These are phyloP conservation scores for Parus major DNA, from an alignment of 2,113 vertebrate species.

Conservation along the genomic window DNA sequence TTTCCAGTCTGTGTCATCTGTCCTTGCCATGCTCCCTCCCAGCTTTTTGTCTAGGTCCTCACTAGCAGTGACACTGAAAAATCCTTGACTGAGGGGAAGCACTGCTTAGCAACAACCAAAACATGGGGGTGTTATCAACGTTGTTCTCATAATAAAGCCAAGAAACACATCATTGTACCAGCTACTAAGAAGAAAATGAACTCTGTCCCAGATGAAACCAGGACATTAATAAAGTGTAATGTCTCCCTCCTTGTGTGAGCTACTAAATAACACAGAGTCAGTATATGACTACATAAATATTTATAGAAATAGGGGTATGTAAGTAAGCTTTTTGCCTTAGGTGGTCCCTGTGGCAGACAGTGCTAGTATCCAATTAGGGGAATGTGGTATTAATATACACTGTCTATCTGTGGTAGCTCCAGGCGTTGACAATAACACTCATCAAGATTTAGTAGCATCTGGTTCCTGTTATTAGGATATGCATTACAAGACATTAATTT, in stretches of 20 bases:
- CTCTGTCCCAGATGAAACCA: neutral
- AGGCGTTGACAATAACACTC: neutral
- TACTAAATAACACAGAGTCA: neutral
- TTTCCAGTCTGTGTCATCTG: neutral
- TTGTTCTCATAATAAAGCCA: neutral
- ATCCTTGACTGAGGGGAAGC: neutral
- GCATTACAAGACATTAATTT: slow-evolving; percentile 1
- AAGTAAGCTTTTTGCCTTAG: slow-evolving; percentile 18
- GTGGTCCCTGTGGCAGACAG: neutral
- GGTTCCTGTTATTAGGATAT: slow-evolving; percentile 6
- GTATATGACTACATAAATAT: neutral
- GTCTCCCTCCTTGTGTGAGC: neutral
- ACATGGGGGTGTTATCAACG: neutral
- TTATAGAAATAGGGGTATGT: neutral
- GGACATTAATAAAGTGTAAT: neutral
- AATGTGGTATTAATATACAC: neutral
- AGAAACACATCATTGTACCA: neutral
- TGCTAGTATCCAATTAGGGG: neutral
- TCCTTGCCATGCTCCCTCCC: neutral
- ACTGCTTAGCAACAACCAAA: neutral
- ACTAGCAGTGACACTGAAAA: neutral
- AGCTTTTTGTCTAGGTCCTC: neutral
- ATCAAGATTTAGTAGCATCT: slow-evolving; percentile 25
- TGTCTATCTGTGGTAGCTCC: slow-evolving; percentile 9
- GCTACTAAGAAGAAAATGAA: neutral